These are phyloP conservation scores for Drosophila nikananu DNA, from an alignment of 1,140 invertebrate species.

Conservation along the genomic window DNA sequence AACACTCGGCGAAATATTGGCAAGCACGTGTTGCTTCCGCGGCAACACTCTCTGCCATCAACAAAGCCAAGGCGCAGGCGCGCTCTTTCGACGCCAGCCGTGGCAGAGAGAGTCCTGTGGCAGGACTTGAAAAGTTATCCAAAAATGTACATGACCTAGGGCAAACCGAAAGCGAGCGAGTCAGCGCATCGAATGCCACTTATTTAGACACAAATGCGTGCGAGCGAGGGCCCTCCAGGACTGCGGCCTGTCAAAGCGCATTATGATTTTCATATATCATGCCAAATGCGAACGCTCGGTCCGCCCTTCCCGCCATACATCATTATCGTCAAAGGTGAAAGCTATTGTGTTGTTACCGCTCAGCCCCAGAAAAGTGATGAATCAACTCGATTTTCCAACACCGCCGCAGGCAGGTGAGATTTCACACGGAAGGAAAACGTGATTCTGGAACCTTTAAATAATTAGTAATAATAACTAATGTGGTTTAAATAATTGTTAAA, in stretches of 20 bases:
- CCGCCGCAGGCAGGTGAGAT: not conserved
- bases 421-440: not conserved
- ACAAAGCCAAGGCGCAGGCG: constrained; percentile 56
- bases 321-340: constrained; percentile 32
- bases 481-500: not conserved
- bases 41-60: constrained; percentile 46
- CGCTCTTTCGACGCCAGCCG: constrained; percentile 56
- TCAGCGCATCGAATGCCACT: constrained; percentile 51
- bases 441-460: not conserved
- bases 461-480: too few species aligned
- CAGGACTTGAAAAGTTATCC: constrained; percentile 45
- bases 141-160: constrained; percentile 73
- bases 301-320: constrained; percentile 34
- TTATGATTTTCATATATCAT: constrained; percentile 78
- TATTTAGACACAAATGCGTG: constrained; percentile 44
- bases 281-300: constrained; percentile 53
- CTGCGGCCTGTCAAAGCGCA: constrained; percentile 67
- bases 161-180: constrained; percentile 55
- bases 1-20: constrained; percentile 25
- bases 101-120: constrained; percentile 22
- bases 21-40: constrained; percentile 70
- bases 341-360: constrained; percentile 28
- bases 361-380: constrained; percentile 41
- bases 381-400: constrained; percentile 56
- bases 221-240: constrained; percentile 35